Evolutionary conservation across 2,888 invertebrate species (phyloP).

Genomic region (Caenorhabditis sp.): DNA sequence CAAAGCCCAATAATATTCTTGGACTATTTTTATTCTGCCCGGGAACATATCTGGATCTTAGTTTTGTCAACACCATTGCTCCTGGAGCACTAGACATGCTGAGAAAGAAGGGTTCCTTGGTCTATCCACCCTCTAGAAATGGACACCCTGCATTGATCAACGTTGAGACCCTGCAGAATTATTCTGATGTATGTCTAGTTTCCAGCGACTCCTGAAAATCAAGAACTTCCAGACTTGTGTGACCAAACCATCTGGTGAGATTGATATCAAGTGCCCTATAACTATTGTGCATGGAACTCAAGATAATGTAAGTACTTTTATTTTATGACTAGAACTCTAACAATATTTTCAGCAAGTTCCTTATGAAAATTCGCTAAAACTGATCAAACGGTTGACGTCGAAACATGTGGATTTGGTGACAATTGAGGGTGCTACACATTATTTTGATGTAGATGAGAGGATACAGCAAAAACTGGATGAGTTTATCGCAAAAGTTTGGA

Average conservation of each 20-base stretch:
- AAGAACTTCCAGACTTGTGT: background rate
- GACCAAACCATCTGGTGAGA: background rate
- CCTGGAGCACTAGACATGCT: constrained; percentile 34
- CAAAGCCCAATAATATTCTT: constrained; percentile 23
- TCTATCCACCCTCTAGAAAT: constrained; percentile 47
- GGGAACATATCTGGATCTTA: constrained; percentile 35
- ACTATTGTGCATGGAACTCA: constrained; percentile 39
- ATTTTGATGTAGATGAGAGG: background rate
- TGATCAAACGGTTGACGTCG: constrained; percentile 23
- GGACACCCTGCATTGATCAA: constrained; percentile 43
- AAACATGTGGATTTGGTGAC: background rate
- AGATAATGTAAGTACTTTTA: constrained; percentile 27
- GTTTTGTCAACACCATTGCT: constrained; percentile 39
- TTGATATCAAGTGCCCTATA: constrained; percentile 46
- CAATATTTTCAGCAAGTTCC: constrained; percentile 48
- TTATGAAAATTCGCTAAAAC: constrained; percentile 31
- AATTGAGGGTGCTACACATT: background rate
- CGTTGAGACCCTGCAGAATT: constrained; percentile 36
- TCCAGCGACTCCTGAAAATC: background rate
- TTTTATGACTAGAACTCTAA: background rate
- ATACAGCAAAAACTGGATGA: background rate
- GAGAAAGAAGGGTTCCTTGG: constrained; percentile 13
- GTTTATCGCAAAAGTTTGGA: background rate
- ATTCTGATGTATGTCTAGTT: constrained; percentile 20
- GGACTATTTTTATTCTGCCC: constrained; percentile 51